Conservation (phyloP, 2,797 vertebrate species). For the Xyrichtys novacula region DNA sequence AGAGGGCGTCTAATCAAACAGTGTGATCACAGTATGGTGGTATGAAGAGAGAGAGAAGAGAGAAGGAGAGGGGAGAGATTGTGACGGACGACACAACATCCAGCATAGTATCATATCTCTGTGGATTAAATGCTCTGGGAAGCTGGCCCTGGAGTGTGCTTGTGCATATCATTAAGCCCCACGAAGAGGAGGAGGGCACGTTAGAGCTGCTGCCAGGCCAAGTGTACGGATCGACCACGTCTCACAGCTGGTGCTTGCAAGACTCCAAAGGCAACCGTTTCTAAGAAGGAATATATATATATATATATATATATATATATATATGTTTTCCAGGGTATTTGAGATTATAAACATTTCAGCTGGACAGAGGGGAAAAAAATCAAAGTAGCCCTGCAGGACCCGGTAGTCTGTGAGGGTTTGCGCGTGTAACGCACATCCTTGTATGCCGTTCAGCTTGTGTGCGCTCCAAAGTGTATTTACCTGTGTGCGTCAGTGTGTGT, state of each 20-base stretch:
- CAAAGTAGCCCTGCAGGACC: conserved; percentile 72
- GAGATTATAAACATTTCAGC: conserved; percentile 75
- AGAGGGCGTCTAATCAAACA: conserved; percentile 54
- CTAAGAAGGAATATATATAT: conserved; percentile 60
- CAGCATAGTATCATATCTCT: conserved; percentile 81
- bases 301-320: conserved; percentile 49
- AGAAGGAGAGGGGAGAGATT: conserved; percentile 54
- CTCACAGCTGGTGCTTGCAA: conserved; percentile 65
- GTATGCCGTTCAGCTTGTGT: conserved; percentile 43
- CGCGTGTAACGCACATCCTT: conserved; percentile 48
- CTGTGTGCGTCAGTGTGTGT: conserved; percentile 36
- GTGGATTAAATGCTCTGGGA: conserved; percentile 84
- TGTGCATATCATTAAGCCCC: conserved; percentile 82
- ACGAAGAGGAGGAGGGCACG: conserved; percentile 72
- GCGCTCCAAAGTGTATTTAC: conserved; percentile 56
- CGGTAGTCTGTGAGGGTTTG: conserved; percentile 34
- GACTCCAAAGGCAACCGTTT: conserved; percentile 67
- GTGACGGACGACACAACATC: conserved; percentile 80
- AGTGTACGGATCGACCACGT: conserved; percentile 71
- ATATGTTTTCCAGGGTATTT: conserved; percentile 58
- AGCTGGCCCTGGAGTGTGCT: conserved; percentile 80
- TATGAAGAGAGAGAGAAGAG: conserved; percentile 25
- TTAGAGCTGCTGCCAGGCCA: conserved; percentile 69
- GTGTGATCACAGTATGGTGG: conserved; percentile 26
- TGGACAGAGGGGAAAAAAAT: conserved; percentile 69